phyloP scores from a whole-genome alignment of 2,888 invertebrate species.

The Leptinotarsa juncta region DNA sequence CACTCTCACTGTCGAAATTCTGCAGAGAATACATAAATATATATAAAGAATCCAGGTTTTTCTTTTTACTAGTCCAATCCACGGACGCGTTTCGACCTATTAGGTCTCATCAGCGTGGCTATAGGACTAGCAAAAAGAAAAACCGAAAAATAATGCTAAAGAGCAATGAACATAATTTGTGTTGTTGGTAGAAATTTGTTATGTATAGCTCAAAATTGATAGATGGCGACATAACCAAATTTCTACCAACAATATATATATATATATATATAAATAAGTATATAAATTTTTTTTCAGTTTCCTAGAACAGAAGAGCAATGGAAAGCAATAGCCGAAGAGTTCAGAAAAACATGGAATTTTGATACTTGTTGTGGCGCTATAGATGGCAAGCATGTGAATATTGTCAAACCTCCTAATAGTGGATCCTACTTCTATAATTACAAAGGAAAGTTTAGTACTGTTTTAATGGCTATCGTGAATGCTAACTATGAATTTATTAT shows the following conservation, averaged over 20 bases:
- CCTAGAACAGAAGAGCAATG: slow-evolving; percentile 21
- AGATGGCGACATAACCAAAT: slow-evolving; percentile 1
- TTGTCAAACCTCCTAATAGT: not conserved
- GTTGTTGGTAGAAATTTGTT: not conserved
- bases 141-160: not conserved
- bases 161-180: not conserved
- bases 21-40: not conserved
- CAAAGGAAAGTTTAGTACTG: too few relatives aligned
- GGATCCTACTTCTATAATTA: too few relatives aligned
- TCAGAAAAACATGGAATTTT: slow-evolving; percentile 27
- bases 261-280: too few relatives aligned
- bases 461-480: too few relatives aligned
- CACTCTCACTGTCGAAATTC: slow-evolving; percentile 1
- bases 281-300: too few relatives aligned
- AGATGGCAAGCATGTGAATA: slow-evolving; percentile 29
- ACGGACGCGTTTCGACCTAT: not conserved
- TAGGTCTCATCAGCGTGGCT: not conserved
- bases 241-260: not conserved
- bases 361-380: slow-evolving; percentile 29
- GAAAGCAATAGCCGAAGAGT: slow-evolving; percentile 16
- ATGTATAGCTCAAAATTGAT: not conserved
- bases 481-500: not conserved
- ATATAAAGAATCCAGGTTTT: not conserved
- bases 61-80: not conserved
- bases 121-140: not conserved